Evolutionary conservation across 2,888 invertebrate genomes (phyloP).

Genomic region (Protophormia terraenovae): DNA sequence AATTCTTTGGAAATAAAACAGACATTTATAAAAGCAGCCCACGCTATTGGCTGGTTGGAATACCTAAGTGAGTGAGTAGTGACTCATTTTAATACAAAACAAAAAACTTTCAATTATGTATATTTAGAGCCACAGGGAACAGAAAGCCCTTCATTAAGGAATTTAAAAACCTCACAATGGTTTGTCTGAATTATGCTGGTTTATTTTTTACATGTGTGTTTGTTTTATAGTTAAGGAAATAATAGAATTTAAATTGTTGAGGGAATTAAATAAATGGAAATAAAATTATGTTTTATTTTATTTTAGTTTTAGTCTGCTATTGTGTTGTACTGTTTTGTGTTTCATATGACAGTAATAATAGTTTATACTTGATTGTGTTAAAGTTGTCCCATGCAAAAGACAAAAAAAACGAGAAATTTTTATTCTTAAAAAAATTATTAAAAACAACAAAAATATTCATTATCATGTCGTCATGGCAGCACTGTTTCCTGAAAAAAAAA

Average conservation of each 20-base stretch:
- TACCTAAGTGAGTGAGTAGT: background rate
- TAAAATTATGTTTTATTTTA: conserved; percentile 2
- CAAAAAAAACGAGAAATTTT: background rate
- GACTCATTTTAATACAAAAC: background rate
- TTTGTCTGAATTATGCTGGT: background rate
- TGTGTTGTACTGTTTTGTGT: background rate
- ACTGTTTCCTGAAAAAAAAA: background rate
- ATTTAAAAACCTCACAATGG: conserved; percentile 32
- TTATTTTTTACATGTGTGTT: background rate
- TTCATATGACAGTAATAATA: background rate
- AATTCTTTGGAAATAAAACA: background rate
- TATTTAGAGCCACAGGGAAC: background rate
- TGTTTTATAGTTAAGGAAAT: background rate
- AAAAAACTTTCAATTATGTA: background rate
- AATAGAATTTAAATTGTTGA: conserved; percentile 56
- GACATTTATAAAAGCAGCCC: background rate
- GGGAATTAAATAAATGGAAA: conserved; percentile 45
- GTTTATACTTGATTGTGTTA: background rate
- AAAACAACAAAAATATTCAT: background rate
- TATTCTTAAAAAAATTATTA: background rate
- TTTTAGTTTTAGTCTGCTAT: background rate
- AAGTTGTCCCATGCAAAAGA: conserved; percentile 2
- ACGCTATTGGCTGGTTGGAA: background rate
- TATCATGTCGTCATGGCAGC: background rate
- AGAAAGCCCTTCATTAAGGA: background rate